Evolutionary conservation across 1,140 invertebrate genomes (phyloP).

Genomic region (Charaxes varanes): DNA sequence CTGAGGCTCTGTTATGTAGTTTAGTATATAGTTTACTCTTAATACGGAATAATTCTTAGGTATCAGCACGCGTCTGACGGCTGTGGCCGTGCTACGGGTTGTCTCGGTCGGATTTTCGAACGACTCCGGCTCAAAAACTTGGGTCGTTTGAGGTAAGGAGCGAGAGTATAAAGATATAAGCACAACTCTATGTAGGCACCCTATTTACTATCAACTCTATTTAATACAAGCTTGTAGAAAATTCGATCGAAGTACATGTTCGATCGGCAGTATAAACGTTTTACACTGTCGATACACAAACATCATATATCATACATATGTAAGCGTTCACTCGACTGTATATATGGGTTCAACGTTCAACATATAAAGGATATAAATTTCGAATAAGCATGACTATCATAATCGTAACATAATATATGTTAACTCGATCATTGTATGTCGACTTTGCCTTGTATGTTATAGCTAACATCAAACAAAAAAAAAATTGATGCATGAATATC

Average conservation of each 20-base stretch:
- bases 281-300: not conserved
- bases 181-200: constrained; percentile 13
- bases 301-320: constrained; percentile 1
- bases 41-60: constrained; percentile 59
- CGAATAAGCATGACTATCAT: not conserved
- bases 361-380: constrained; percentile 2
- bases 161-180: constrained; percentile 26
- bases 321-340: no score
- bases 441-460: constrained; percentile 15
- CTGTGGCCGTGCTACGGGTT: constrained; percentile 57
- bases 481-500: not conserved
- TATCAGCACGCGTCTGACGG: constrained; percentile 60
- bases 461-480: not conserved
- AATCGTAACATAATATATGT: constrained; percentile 2
- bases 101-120: constrained; percentile 62
- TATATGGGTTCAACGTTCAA: constrained; percentile 2
- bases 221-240: constrained; percentile 16
- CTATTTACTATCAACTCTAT: not conserved
- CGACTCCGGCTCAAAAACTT: constrained; percentile 66
- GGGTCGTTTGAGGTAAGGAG: constrained; percentile 65
- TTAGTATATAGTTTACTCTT: constrained; percentile 10
- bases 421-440: constrained; percentile 1
- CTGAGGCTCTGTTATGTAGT: no score
- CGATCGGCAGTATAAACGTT: constrained; percentile 3
- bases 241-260: constrained; percentile 18